Conservation (phyloP, 2,113 vertebrate species). For the Tachycineta bicolor region DNA sequence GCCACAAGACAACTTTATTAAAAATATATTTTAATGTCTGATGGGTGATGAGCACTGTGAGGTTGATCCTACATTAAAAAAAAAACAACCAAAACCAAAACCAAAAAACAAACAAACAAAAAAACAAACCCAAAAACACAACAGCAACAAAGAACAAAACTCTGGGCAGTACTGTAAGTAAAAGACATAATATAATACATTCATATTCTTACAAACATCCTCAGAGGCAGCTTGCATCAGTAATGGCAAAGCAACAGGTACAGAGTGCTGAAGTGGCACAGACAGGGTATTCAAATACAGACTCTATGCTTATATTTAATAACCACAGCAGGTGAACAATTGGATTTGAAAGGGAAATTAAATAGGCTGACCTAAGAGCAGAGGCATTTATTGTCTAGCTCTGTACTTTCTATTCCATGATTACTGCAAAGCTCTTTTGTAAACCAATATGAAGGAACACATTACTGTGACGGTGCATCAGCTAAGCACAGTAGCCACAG, state of each 20-base stretch:
- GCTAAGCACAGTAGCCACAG: slow-evolving; percentile 45
- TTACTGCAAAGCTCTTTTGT: slow-evolving; percentile 62
- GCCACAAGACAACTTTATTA: background rate
- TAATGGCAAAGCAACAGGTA: slow-evolving; percentile 48
- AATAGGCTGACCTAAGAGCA: slow-evolving; percentile 68
- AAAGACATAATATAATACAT: background rate
- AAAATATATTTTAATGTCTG: background rate
- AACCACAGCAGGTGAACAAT: slow-evolving; percentile 67
- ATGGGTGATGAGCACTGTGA: background rate
- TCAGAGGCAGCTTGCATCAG: background rate
- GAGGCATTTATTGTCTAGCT: slow-evolving; percentile 60
- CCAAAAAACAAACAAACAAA: background rate
- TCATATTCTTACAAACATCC: background rate
- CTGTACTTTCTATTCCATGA: slow-evolving; percentile 43
- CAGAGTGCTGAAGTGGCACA: slow-evolving; percentile 7
- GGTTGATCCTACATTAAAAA: background rate
- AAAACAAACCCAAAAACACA: too few relatives aligned
- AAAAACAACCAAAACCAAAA: too few relatives aligned
- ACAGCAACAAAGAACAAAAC: too few relatives aligned
- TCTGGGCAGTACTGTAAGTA: background rate
- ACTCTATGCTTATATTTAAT: slow-evolving; percentile 63
- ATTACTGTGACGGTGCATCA: slow-evolving; percentile 42
- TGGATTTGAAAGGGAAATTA: slow-evolving; percentile 76
- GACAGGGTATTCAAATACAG: slow-evolving; percentile 51
- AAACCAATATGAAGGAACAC: slow-evolving; percentile 52